Percentiles rank a stretch among this genome's conserved stretches.
These are phyloP conservation scores for Scleropages formosus DNA, from an alignment of 2,797 vertebrate genomes.

Conservation along the genomic window DNA sequence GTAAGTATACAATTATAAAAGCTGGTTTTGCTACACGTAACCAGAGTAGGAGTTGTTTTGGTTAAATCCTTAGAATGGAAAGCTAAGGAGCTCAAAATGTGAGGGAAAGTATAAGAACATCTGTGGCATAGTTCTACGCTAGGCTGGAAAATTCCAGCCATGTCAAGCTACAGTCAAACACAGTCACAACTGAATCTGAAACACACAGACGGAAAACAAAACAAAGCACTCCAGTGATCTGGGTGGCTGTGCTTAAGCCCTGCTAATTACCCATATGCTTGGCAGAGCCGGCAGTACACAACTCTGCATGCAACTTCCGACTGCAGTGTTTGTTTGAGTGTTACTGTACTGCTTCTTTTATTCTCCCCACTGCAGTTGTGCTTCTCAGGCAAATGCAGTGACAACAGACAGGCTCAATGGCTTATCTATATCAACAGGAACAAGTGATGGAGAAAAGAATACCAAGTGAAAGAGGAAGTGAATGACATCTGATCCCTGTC, in stretches of 20 bases:
- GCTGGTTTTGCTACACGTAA: background rate
- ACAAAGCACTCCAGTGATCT: background rate
- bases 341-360: background rate
- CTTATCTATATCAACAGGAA: background rate
- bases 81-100: no score
- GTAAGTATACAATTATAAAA: no score
- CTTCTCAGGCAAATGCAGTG: background rate
- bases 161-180: background rate
- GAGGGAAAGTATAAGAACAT: no score
- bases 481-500: no score
- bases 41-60: background rate
- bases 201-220: background rate
- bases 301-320: slow-evolving; percentile 6
- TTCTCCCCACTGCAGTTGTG: background rate
- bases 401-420: background rate
- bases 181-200: background rate
- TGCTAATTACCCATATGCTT: slow-evolving; percentile 13
- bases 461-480: background rate
- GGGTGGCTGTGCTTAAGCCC: background rate
- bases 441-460: background rate
- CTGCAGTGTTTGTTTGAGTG: background rate
- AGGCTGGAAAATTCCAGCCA: no score
- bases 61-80: no score
- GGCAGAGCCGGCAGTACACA: background rate
- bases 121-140: no score